These are phyloP conservation scores for Malachius bipustulatus DNA, from an alignment of 2,888 invertebrate genomes.

Conservation along the genomic window DNA sequence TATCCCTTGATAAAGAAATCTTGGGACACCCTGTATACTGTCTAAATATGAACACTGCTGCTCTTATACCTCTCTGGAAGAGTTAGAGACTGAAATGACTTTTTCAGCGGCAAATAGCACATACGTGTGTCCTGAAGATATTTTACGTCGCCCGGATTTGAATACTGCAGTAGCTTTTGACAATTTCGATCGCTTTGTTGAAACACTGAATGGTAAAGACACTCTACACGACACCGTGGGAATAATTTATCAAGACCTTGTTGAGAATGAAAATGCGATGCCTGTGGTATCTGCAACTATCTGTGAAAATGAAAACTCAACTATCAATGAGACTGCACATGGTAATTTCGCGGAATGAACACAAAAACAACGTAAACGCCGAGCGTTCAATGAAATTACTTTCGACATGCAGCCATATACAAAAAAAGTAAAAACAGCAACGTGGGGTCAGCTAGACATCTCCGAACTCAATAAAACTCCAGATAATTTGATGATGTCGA, in stretches of 20 bases:
- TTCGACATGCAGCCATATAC: conserved; percentile 14
- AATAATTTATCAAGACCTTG: conserved; percentile 19
- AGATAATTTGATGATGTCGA: conserved; percentile 20
- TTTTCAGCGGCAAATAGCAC: conserved; percentile 11
- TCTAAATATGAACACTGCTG: conserved; percentile 27
- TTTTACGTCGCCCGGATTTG: conserved; percentile 18
- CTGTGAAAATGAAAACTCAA: conserved; percentile 13
- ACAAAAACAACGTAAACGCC: conserved; percentile 8
- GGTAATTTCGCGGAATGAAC: conserved; percentile 10
- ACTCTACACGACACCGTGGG: conserved; percentile 23
- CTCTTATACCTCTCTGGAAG: conserved; percentile 23
- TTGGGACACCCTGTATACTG: no score
- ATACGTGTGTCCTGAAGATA: conserved; percentile 24
- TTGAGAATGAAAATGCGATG: conserved; percentile 9
- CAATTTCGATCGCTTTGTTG: conserved; percentile 22
- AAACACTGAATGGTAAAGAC: conserved; percentile 21
- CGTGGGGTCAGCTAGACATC: conserved; percentile 12
- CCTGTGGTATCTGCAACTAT: conserved; percentile 11
- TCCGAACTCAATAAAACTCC: conserved; percentile 16
- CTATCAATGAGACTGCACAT: conserved; percentile 11
- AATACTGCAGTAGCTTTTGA: conserved; percentile 21
- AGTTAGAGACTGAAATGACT: conserved; percentile 26
- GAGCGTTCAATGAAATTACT: conserved; percentile 12
- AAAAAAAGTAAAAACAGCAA: conserved; percentile 14
- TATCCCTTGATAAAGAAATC: no score